These are phyloP conservation scores for Rhynchotus rufescens DNA, from an alignment of 2,797 vertebrate species.

Conservation along the genomic window DNA sequence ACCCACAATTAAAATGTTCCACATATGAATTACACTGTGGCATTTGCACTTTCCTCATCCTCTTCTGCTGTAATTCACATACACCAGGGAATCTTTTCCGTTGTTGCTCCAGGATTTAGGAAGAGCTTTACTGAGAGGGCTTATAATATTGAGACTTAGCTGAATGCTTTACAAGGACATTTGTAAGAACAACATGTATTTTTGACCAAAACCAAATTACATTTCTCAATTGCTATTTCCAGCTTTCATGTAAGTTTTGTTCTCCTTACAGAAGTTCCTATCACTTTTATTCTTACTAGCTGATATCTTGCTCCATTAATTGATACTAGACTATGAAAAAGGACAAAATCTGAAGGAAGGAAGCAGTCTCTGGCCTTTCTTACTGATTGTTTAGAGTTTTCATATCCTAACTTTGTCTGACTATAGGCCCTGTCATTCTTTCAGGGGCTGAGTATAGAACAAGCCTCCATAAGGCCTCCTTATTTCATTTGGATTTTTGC, in stretches of 20 bases:
- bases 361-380: background rate
- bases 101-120: background rate
- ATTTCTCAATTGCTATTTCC: background rate
- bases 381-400: background rate
- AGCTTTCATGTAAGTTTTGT: background rate
- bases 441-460: background rate
- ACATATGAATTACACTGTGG: background rate
- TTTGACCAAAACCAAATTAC: background rate
- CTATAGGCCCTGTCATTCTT: background rate
- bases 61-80: background rate
- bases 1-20: constrained; percentile 49
- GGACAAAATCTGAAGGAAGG: background rate
- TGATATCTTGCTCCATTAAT: background rate
- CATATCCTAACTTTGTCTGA: background rate
- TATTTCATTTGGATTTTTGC: background rate
- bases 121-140: background rate
- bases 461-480: background rate
- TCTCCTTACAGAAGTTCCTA: background rate
- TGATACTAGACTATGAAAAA: background rate
- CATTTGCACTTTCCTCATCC: constrained; percentile 8
- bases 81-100: background rate
- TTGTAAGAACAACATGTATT: background rate
- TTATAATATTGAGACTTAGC: background rate
- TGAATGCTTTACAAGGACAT: background rate
- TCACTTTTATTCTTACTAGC: background rate